Evolutionary conservation across 2,888 invertebrate species (phyloP), one percentile per base, ranked within the genome.

Genomic region (Tiliacea citrago): DNA sequence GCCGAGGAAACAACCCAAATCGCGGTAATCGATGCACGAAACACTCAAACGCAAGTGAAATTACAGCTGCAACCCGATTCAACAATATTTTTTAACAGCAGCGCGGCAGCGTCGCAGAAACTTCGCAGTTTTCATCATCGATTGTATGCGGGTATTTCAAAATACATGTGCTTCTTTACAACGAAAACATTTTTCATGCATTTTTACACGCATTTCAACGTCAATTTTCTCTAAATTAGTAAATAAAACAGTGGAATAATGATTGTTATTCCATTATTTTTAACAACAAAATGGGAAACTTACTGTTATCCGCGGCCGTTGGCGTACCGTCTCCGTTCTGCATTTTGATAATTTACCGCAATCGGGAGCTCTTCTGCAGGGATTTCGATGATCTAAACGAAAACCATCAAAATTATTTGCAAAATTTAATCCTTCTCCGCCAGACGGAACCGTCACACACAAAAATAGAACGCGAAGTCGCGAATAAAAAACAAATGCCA

Each of bases 381-480:
- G 92, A 91, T 90, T 92, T 90, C 80, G 88, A 91, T 83, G 91
- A 91, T 93, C 90, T 94, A 94, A 83, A 91, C 84, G 90, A 92
- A 92, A 93, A 92, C 91, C 95, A 95, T 95, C 91, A 94, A 94
- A 93, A 91, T 93, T 92, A 91, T 91, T 92, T 91, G 90, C 90
- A 92, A 95, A 94, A 90, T 93, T 91, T 90, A 92, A 91, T 92
- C 90, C 89, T 93, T 92, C 88, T 91, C 90, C 88, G 93, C 92
- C 92, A 91, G 91, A 95, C 94, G 91, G 94, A 93, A 94, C 96
- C 96, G 96, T 96, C 96, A 96, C 95, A 94, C 96, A 95, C 96
- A 95, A 96, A 96, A 96, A 96, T 96, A 96, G 96, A 96, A 96
- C 94, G 95, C 94, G 95, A 95, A 94, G 96, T 96, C 94, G 95